Evolutionary conservation across 2,797 vertebrate genomes (phyloP).

Genomic region (Hybognathus amarus): DNA sequence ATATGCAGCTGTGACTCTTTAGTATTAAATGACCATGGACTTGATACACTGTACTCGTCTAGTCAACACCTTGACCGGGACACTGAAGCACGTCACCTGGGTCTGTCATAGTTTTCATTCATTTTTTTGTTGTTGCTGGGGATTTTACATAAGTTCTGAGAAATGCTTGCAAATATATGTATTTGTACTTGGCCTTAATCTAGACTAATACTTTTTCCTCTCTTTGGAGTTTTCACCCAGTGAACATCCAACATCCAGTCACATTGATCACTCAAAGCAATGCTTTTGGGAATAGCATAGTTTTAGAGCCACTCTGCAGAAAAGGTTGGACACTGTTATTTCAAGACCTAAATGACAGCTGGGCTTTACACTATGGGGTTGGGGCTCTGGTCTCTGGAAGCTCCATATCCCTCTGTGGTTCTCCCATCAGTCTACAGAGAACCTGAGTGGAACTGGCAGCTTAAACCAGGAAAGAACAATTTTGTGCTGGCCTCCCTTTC

Average conservation of each 20-base stretch:
- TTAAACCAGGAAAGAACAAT: slow-evolving; percentile 51
- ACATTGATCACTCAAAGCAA: slow-evolving; percentile 26
- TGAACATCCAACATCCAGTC: slow-evolving; percentile 15
- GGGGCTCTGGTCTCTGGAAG: slow-evolving; percentile 36
- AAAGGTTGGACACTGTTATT: slow-evolving; percentile 46
- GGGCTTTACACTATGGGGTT: slow-evolving; percentile 38
- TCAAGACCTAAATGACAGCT: slow-evolving; percentile 51
- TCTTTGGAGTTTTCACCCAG: slow-evolving; percentile 12
- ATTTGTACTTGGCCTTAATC: not conserved
- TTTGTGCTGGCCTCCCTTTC: slow-evolving; percentile 53
- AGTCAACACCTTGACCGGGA: slow-evolving; percentile 29
- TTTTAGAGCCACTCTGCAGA: slow-evolving; percentile 34
- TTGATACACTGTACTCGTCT: slow-evolving; percentile 19
- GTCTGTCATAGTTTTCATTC: slow-evolving; percentile 9
- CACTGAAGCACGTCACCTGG: not conserved
- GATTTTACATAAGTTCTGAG: slow-evolving; percentile 11
- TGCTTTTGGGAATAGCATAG: slow-evolving; percentile 26
- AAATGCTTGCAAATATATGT: not conserved
- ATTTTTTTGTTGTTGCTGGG: not conserved
- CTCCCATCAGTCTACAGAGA: slow-evolving; percentile 43
- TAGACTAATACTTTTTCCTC: slow-evolving; percentile 30
- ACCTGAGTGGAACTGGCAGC: slow-evolving; percentile 55
- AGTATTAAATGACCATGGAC: slow-evolving; percentile 22
- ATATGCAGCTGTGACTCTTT: slow-evolving; percentile 19
- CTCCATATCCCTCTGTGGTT: slow-evolving; percentile 34